A percentile compares a stretch with the other conserved stretches of the same genome.
Evolutionary conservation across 2,888 invertebrate species (phyloP).

Genomic region (Sericinus montela): DNA sequence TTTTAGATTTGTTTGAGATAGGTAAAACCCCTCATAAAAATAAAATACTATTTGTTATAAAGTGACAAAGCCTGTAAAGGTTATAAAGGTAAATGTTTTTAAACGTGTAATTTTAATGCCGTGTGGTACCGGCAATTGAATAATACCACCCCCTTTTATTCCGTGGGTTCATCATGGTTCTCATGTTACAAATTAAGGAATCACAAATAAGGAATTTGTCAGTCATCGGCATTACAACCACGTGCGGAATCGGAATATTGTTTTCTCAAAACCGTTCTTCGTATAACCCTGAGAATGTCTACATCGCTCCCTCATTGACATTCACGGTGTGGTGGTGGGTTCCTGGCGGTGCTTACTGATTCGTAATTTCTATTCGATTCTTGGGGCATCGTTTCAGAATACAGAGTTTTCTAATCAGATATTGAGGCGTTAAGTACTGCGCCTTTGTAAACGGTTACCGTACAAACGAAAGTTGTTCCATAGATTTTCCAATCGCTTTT

Average conservation of each 20-base stretch:
- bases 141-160: too few relatives aligned
- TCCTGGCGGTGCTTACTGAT: conserved; percentile 55
- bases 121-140: too few relatives aligned
- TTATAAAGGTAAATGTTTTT: background rate
- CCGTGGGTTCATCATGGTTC: conserved; percentile 42
- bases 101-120: background rate
- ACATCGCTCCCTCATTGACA: conserved; percentile 51
- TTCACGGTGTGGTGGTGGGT: conserved; percentile 38
- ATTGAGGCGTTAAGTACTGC: conserved; percentile 29
- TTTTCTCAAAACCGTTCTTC: conserved; percentile 74
- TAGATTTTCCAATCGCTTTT: conserved; percentile 10
- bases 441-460: conserved; percentile 24
- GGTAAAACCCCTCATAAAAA: conserved; percentile 45
- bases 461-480: conserved; percentile 25
- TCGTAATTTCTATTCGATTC: conserved; percentile 47
- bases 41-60: conserved; percentile 22
- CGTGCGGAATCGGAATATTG: conserved; percentile 63
- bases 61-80: conserved; percentile 8
- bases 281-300: conserved; percentile 61
- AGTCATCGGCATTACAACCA: conserved; percentile 55
- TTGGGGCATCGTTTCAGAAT: conserved; percentile 31
- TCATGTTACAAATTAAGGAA: conserved; percentile 60
- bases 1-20: conserved; percentile 48
- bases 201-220: conserved; percentile 61
- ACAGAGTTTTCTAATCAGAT: conserved; percentile 37